These are phyloP conservation scores for Trochalopteron elliotii DNA, from an alignment of 2,113 vertebrate genomes.

Conservation along the genomic window DNA sequence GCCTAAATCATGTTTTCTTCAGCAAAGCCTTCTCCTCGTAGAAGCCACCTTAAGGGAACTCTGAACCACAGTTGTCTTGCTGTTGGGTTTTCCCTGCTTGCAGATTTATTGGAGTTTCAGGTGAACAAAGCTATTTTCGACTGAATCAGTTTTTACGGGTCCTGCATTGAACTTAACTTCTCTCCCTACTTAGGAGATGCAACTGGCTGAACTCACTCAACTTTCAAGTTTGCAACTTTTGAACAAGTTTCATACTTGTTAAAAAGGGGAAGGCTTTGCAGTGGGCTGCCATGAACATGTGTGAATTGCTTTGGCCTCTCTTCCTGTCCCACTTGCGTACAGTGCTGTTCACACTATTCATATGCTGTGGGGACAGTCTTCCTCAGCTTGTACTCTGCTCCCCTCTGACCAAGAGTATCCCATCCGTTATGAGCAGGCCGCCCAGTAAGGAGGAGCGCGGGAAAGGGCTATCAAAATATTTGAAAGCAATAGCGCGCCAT, in stretches of 20 bases:
- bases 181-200: background rate
- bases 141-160: background rate
- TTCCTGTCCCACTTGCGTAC: background rate
- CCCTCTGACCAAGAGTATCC: background rate
- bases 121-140: background rate
- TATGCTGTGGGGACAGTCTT: background rate
- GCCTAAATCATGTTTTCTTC: background rate
- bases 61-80: background rate
- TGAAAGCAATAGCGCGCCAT: background rate
- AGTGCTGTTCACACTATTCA: background rate
- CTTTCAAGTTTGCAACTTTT: background rate
- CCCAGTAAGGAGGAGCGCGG: background rate
- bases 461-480: conserved; percentile 21
- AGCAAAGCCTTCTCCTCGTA: background rate
- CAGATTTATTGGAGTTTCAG: background rate
- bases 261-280: background rate
- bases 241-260: background rate
- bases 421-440: background rate
- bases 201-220: background rate
- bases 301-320: background rate
- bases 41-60: background rate
- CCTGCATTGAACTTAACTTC: background rate
- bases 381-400: background rate
- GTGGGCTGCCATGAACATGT: rapidly evolving
- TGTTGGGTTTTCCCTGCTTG: background rate